These are phyloP conservation scores for Sarcophilus harrisii DNA, from an alignment of 2,797 vertebrate genomes.

Conservation along the genomic window DNA sequence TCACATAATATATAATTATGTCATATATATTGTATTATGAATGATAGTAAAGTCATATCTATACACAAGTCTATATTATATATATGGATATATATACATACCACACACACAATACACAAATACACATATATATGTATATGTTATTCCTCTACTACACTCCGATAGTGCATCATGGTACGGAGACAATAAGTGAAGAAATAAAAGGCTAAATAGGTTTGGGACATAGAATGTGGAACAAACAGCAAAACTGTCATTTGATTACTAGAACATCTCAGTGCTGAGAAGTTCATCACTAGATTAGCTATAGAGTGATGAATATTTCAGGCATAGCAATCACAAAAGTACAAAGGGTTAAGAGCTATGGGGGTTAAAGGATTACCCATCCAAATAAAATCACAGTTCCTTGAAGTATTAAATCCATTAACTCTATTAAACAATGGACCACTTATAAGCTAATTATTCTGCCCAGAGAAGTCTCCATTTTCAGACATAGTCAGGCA, in stretches of 20 bases:
- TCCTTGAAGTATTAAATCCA: slow-evolving; percentile 27
- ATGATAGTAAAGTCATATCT: no score
- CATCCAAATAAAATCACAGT: neutral
- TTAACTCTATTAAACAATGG: slow-evolving; percentile 36
- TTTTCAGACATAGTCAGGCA: slow-evolving; percentile 32
- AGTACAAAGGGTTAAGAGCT: neutral
- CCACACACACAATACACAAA: neutral
- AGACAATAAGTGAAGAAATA: neutral
- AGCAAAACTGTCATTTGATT: neutral
- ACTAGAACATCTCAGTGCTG: neutral
- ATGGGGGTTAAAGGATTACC: neutral
- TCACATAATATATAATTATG: no score
- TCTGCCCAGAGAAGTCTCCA: neutral
- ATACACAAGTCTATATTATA: neutral
- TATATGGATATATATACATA: neutral
- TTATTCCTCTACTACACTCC: neutral
- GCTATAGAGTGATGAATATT: neutral
- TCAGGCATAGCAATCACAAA: neutral
- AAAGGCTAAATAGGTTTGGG: neutral
- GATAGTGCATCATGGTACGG: neutral
- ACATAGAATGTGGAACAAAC: neutral
- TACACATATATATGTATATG: neutral
- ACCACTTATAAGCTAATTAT: slow-evolving; percentile 14
- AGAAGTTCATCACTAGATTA: neutral
- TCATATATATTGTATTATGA: no score